Conservation (phyloP, 2,888 invertebrate species). For the Cryptophagus acutangulus region DNA sequence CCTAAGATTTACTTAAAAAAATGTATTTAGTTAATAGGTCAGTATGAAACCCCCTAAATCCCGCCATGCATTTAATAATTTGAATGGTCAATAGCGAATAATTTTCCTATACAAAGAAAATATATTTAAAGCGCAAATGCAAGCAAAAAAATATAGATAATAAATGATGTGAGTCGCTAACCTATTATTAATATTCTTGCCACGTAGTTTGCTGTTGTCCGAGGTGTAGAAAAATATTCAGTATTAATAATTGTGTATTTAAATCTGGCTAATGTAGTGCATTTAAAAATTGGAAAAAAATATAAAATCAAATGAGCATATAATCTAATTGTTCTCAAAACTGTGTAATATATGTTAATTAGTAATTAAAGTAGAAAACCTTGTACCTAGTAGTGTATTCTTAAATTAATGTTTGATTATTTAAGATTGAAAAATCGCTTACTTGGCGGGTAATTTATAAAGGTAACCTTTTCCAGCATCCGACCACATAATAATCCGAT, state of each 20-base stretch:
- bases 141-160: slow-evolving; percentile 25
- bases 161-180: slow-evolving; percentile 56
- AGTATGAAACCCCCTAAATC: too few relatives aligned
- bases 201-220: slow-evolving; percentile 67
- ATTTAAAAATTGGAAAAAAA: slow-evolving; percentile 3
- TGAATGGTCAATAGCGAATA: slow-evolving; percentile 10
- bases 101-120: neutral
- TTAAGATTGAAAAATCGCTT: slow-evolving; percentile 45
- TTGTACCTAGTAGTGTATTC: neutral
- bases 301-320: slow-evolving; percentile 2
- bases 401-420: neutral
- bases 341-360: too few relatives aligned
- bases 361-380: neutral
- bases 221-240: slow-evolving; percentile 48
- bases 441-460: slow-evolving; percentile 95
- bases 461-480: slow-evolving; percentile 94
- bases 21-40: too few relatives aligned
- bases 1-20: too few relatives aligned
- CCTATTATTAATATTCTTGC: slow-evolving; percentile 70
- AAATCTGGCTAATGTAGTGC: slow-evolving; percentile 35
- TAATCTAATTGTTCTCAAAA: neutral
- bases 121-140: neutral
- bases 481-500: slow-evolving; percentile 90
- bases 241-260: slow-evolving; percentile 28
- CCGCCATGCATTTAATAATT: too few relatives aligned